Evolutionary conservation across 1,140 invertebrate species (phyloP), one percentile per base, ranked within the genome.

Genomic region (Danaus plexippus): DNA sequence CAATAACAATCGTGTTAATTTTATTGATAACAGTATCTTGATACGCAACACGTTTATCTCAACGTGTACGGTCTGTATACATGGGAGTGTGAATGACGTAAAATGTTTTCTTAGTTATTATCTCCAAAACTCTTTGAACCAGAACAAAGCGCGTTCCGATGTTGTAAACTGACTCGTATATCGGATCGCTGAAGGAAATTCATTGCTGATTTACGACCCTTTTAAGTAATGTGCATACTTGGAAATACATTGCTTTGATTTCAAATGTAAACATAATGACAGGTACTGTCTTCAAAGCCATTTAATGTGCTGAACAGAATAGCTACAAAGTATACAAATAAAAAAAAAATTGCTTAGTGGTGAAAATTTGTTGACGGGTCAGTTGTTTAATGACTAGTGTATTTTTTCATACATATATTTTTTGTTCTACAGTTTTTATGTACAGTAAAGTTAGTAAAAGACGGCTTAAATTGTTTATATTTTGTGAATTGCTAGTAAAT

Each of bases 71-170:
- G 22, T 32, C 15, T 15, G 15, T 15, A 15, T 32, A 32, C 22
- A 42, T 32, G 48, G 48, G 43, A 50, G 56, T 60, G 51, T 10
- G 48, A 56, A 60, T 64, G 63, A 74, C 62, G 66, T 58, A 67
- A 61, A 68, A 58, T 62, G 52, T 43, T 56, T 50, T 49, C 56
- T 43, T 41, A 47, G 51, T 50, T 57, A 11, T 53, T 59, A 68
- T 63, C 52, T 61, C 46, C 42, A 9, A 46, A 66, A 49, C 56
- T 68, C 65, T 68, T 67, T 67, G 64, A 67, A 73, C 61, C 53
- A 54, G 49, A 68, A 66, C 62, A 67, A 69, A 58, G 54, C 61
- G 42, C 50, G 48, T 64, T 52, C 50, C 40, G 53, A 52, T 50
- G 53, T 13, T 41, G 54, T 66, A 64, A 67, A 64, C 53, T 48